phyloP scores from a whole-genome alignment of 2,113 vertebrate species.

The Lycaon pictus region DNA sequence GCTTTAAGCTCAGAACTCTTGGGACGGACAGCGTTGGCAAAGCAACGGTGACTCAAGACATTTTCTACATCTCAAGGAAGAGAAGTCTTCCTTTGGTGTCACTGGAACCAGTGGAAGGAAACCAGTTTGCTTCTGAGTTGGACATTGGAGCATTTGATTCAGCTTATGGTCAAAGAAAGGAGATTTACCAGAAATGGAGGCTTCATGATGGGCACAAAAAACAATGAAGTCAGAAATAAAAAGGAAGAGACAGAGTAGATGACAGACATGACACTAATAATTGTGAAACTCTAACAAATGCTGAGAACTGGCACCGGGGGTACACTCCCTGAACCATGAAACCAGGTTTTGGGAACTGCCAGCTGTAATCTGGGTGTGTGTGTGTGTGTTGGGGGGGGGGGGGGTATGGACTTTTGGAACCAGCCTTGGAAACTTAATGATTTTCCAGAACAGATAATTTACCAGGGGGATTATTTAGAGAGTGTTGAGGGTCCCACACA shows the following conservation, averaged over 20 bases:
- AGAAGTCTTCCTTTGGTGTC: background rate
- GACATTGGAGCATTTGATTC: background rate
- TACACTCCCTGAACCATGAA: background rate
- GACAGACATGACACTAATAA: background rate
- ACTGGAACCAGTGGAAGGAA: background rate
- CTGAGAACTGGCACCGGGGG: background rate
- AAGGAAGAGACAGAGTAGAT: background rate
- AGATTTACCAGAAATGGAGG: constrained; percentile 27
- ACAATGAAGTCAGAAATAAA: background rate
- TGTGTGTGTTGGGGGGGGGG: too few species aligned
- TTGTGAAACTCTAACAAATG: background rate
- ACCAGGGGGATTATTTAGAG: background rate
- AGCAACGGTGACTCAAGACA: background rate
- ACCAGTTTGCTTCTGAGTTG: background rate
- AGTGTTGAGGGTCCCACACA: background rate
- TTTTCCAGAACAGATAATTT: constrained; percentile 13
- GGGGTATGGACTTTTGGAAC: background rate
- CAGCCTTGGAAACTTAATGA: background rate
- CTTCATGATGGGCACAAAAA: background rate
- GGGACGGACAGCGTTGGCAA: background rate
- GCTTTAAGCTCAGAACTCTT: background rate
- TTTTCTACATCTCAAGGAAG: background rate
- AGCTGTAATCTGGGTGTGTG: background rate
- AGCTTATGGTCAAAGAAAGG: background rate
- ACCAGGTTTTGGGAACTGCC: background rate